phyloP scores from a whole-genome alignment of 2,797 vertebrate species.

The Astyanax mexicanus region DNA sequence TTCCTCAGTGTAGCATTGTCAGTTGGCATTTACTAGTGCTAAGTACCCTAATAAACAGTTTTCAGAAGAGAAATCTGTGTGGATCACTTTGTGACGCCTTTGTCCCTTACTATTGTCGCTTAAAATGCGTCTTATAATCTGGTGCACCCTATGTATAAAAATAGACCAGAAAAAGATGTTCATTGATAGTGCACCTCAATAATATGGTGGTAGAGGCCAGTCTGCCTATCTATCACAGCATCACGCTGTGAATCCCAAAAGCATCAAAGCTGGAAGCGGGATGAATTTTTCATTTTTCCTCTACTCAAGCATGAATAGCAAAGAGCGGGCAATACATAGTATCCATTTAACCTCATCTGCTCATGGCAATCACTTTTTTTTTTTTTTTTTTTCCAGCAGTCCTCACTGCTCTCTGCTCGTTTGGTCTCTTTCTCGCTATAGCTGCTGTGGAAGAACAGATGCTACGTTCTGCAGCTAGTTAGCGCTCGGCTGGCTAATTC shows the following conservation, averaged over 20 bases:
- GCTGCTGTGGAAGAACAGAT: conserved; percentile 2
- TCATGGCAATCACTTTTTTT: not conserved
- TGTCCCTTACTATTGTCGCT: too few species aligned
- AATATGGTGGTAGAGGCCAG: too few species aligned
- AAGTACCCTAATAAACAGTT: too few species aligned
- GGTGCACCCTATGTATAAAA: too few species aligned
- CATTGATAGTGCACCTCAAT: too few species aligned
- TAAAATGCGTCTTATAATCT: too few species aligned
- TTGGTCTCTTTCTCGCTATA: not conserved
- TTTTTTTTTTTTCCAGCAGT: too few species aligned
- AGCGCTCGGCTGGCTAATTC: not conserved
- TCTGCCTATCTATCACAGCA: not conserved
- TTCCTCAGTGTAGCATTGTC: too few species aligned
- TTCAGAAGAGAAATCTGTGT: too few species aligned
- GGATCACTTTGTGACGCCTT: too few species aligned
- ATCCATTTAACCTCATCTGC: not conserved
- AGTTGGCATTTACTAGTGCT: too few species aligned
- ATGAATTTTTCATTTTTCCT: conserved; percentile 15
- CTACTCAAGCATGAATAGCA: not conserved
- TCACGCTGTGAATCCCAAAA: not conserved
- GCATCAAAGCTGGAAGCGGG: not conserved
- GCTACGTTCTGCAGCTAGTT: conserved; percentile 10
- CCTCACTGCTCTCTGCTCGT: not conserved
- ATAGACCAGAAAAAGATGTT: too few species aligned
- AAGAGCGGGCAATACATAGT: not conserved